A percentile compares a stretch with the other conserved stretches of the same genome.
Conservation (phyloP, 1,140 invertebrate species). For the Galleria mellonella region DNA sequence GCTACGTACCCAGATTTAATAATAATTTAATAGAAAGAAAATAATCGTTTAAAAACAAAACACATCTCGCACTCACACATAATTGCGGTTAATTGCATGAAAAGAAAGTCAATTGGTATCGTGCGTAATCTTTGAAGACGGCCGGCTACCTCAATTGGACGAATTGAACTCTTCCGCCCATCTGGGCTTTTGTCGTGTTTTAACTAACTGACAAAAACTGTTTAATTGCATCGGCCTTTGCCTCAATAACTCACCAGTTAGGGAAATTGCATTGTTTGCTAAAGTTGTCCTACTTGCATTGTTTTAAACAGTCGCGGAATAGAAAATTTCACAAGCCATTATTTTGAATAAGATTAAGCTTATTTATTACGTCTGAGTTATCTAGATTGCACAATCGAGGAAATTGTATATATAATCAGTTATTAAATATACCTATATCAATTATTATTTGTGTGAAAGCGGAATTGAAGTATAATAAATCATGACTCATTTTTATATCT, state of each 20-base stretch:
- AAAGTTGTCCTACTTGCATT: conserved; percentile 1
- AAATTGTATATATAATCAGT: no score
- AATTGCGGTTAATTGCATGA: conserved; percentile 1
- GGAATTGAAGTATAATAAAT: no score
- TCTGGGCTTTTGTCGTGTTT: conserved; percentile 6
- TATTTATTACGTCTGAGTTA: no score
- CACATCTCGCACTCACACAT: not conserved
- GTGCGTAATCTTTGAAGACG: conserved; percentile 6
- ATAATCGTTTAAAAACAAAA: not conserved
- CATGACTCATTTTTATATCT: no score
- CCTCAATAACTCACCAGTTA: conserved; percentile 2
- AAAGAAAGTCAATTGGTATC: conserved; percentile 9
- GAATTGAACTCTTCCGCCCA: conserved; percentile 10
- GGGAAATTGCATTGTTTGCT: conserved; percentile 4
- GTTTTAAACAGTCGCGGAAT: not conserved
- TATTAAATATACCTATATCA: no score
- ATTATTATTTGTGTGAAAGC: no score
- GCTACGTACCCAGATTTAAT: no score
- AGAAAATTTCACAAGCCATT: no score
- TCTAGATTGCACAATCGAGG: no score
- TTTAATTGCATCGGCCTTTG: conserved; percentile 8
- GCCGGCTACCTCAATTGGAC: conserved; percentile 12
- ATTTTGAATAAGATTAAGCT: no score
- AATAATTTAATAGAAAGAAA: no score
- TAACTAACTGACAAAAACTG: conserved; percentile 6